Percentiles rank a stretch among this genome's conserved stretches.
Evolutionary conservation across 2,888 invertebrate species (phyloP).

Genomic region (Andricus curvator): DNA sequence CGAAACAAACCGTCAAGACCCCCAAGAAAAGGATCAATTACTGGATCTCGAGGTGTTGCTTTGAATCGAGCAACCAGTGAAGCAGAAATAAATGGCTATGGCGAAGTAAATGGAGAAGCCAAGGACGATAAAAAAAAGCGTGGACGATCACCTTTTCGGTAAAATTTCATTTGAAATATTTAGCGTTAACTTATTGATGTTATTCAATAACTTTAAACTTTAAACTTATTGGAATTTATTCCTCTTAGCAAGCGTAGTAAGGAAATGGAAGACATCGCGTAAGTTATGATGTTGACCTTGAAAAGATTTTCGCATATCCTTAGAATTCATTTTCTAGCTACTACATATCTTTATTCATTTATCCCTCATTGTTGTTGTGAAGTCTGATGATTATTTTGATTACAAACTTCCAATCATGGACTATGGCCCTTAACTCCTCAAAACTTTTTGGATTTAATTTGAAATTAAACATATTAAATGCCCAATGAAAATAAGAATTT

Average conservation of each 20-base stretch:
- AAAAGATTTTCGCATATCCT: neutral
- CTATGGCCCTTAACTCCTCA: neutral
- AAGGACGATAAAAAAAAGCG: conserved; percentile 88
- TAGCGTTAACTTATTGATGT: neutral
- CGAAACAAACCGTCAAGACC: conserved; percentile 83
- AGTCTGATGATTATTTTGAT: neutral
- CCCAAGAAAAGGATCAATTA: conserved; percentile 86
- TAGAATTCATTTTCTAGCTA: neutral
- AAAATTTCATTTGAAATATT: conserved; percentile 59
- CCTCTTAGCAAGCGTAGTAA: conserved; percentile 72
- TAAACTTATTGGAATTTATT: conserved; percentile 43
- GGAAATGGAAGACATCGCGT: conserved; percentile 72
- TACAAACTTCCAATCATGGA: conserved; percentile 19
- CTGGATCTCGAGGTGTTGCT: conserved; percentile 68
- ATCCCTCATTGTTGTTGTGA: neutral
- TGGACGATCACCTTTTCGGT: conserved; percentile 95
- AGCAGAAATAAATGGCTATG: conserved; percentile 86
- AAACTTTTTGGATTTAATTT: conserved; percentile 2
- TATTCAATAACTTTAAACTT: neutral
- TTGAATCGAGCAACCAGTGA: conserved; percentile 89
- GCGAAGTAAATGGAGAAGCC: conserved; percentile 82
- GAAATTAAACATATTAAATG: neutral
- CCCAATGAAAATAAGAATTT: conserved; percentile 42
- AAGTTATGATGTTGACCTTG: conserved; percentile 61
- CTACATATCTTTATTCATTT: neutral